These are phyloP conservation scores for Crenuchus spilurus DNA, from an alignment of 2,797 vertebrate genomes.

Conservation along the genomic window DNA sequence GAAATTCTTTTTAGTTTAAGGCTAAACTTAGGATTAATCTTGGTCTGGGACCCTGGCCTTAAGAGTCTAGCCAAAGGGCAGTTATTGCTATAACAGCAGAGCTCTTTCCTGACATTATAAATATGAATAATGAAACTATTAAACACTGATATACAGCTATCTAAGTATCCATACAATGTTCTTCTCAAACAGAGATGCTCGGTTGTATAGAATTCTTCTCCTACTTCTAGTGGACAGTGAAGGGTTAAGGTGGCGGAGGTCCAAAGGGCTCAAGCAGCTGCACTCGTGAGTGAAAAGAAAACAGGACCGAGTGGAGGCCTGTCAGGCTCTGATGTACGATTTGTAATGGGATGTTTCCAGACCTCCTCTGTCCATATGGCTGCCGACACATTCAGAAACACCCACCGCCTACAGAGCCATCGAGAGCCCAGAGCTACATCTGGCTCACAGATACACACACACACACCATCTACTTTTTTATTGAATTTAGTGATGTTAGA, in stretches of 20 bases:
- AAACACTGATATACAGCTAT: too few relatives aligned
- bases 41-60: too few relatives aligned
- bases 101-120: too few relatives aligned
- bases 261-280: constrained; percentile 81
- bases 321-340: constrained; percentile 90
- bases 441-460: constrained; percentile 67
- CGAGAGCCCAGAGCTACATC: constrained; percentile 81
- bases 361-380: constrained; percentile 86
- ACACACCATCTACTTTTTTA: constrained; percentile 17
- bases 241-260: constrained; percentile 58
- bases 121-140: too few relatives aligned
- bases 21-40: too few relatives aligned
- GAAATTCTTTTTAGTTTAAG: too few relatives aligned
- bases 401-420: constrained; percentile 78
- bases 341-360: constrained; percentile 95
- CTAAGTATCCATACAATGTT: too few relatives aligned
- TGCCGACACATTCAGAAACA: constrained; percentile 84
- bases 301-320: constrained; percentile 83
- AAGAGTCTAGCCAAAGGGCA: too few relatives aligned
- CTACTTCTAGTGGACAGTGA: constrained; percentile 15
- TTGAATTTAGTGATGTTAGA: not conserved
- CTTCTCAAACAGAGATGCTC: too few relatives aligned
- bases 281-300: constrained; percentile 91
- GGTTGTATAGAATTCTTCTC: not conserved
- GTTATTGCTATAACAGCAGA: too few relatives aligned